A percentile compares a stretch with the other conserved stretches of the same genome.
Conservation (phyloP, 2,888 invertebrate species). For the Nineta flava region DNA sequence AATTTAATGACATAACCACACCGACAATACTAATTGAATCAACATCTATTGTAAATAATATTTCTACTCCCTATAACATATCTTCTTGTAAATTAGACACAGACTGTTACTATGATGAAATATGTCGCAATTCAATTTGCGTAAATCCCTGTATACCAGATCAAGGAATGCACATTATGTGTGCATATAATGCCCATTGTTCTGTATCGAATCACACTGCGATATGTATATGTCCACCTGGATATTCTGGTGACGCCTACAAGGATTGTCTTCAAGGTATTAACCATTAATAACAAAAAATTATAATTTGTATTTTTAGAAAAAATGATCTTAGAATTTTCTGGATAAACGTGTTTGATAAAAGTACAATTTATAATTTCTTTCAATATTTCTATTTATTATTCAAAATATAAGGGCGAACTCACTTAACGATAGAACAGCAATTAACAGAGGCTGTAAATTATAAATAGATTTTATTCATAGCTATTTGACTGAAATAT, state of each 20-base stretch:
- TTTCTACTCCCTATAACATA: conserved; percentile 14
- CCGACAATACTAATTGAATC: neutral
- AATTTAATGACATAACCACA: neutral
- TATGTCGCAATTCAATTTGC: conserved; percentile 46
- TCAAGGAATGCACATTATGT: conserved; percentile 25
- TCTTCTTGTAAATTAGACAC: conserved; percentile 39
- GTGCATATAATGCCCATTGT: conserved; percentile 45
- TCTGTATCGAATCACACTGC: conserved; percentile 43
- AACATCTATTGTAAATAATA: neutral
- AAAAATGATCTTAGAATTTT: neutral
- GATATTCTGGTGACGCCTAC: conserved; percentile 34
- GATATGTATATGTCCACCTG: conserved; percentile 42
- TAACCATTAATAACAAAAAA: conserved; percentile 6
- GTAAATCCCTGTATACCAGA: conserved; percentile 41
- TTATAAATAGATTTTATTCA: too few species aligned
- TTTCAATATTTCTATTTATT: too few species aligned
- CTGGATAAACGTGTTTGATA: neutral
- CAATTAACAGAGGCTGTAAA: too few species aligned
- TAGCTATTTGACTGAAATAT: too few species aligned
- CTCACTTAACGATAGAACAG: too few species aligned
- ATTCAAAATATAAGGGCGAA: too few species aligned
- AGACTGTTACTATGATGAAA: conserved; percentile 45
- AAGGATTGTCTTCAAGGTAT: conserved; percentile 49
- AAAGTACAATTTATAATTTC: too few species aligned
- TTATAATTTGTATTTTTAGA: conserved; percentile 1